Conservation (phyloP, 1,140 invertebrate genomes). For the Solen grandis region DNA sequence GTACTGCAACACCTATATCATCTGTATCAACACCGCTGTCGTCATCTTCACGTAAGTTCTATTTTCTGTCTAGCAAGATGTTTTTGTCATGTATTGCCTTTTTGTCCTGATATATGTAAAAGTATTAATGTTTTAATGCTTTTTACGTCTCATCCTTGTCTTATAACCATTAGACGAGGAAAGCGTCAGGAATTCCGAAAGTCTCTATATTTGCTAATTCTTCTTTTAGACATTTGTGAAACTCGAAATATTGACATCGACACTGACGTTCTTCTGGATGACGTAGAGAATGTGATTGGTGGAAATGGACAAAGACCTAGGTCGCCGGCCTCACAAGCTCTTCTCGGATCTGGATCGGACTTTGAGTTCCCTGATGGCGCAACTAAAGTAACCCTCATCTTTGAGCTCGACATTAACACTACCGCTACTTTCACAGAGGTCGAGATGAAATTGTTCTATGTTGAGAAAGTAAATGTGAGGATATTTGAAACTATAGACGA, state of each 20-base stretch:
- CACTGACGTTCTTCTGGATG: not conserved
- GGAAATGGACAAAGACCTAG: not conserved
- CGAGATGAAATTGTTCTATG: not conserved
- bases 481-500: not conserved
- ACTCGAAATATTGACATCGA: not conserved
- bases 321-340: not conserved
- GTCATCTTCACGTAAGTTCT: not conserved
- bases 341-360: not conserved
- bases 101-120: not conserved
- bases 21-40: not conserved
- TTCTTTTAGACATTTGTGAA: not conserved
- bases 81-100: not conserved
- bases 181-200: not conserved
- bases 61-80: no score
- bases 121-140: not conserved
- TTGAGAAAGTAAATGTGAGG: not conserved
- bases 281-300: not conserved
- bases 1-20: not conserved
- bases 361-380: not conserved
- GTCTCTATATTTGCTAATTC: not conserved
- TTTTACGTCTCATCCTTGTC: not conserved
- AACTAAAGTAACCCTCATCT: not conserved
- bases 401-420: not conserved
- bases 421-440: not conserved
- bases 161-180: not conserved